Evolutionary conservation across 1,140 invertebrate genomes (phyloP).

Genomic region (Agrilus planipennis): DNA sequence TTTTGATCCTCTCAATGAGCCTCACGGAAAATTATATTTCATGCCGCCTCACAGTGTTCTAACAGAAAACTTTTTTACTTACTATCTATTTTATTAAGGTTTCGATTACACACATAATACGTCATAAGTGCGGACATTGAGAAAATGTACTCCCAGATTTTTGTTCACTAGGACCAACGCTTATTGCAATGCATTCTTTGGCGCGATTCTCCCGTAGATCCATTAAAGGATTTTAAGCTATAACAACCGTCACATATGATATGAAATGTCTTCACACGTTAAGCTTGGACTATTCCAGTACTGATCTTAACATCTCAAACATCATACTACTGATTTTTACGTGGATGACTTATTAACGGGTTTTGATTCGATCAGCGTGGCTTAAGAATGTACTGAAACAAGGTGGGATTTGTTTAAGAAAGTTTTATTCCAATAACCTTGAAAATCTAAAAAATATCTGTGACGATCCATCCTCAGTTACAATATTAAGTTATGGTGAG

Average conservation of each 20-base stretch:
- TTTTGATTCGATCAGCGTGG: conserved; percentile 25
- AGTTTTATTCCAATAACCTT: neutral
- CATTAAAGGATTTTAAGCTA: conserved; percentile 18
- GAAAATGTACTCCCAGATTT: conserved; percentile 31
- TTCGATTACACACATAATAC: conserved; percentile 27
- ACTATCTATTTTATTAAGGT: conserved; percentile 32
- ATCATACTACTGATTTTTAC: conserved; percentile 10
- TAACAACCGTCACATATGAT: conserved; percentile 23
- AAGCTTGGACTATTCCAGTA: conserved; percentile 1
- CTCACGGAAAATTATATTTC: too few relatives aligned
- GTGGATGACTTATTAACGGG: conserved; percentile 11
- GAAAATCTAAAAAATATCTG: neutral
- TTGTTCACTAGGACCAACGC: conserved; percentile 18
- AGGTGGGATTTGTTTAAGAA: conserved; percentile 5
- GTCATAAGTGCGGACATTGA: conserved; percentile 34
- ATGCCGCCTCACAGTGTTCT: too few relatives aligned
- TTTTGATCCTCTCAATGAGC: too few relatives aligned
- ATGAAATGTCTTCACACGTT: conserved; percentile 15
- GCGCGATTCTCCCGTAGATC: conserved; percentile 14
- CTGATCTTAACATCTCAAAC: neutral
- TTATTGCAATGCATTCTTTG: conserved; percentile 29
- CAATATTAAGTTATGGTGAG: conserved; percentile 27
- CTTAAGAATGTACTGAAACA: conserved; percentile 23
- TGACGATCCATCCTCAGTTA: conserved; percentile 6
- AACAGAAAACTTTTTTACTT: too few relatives aligned